Base-by-base conservation (phyloP, 1,140 invertebrate species). In the Drosophila guanche region DNA sequence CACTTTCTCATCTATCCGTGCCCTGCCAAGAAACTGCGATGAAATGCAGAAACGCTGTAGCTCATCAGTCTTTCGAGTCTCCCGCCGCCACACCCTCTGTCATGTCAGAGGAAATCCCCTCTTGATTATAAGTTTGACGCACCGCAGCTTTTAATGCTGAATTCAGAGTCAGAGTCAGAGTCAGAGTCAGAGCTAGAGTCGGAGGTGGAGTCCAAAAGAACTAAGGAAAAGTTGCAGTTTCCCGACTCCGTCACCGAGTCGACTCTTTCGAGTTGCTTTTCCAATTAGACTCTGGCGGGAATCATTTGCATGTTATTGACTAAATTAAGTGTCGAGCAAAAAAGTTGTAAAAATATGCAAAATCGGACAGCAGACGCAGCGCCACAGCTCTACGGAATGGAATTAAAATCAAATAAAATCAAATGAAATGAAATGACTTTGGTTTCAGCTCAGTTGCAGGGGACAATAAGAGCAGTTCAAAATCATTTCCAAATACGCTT, bases 271-370 rank as follows among this genome's bases (percentile, higher is more conserved):
- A 74, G 71, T 74, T 76, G 79, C 67, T 50, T 72, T 85, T 85
- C 73, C 84, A 85, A 85, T 85, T 85, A 85, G 80, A 74, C 71
- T 51, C 60, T 48, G 63, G 68, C 43, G 57, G 57, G 54, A 56
- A 77, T 80, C 81, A 85, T 85, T 85, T 85, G 81, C 81, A 85
- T 85, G 78, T 86, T 85, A 85, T 85, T 86, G 81, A 85, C 81
- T 85, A 85, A 85, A 85, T 85, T 86, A 86, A 78, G 77, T 81
- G 73, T 50, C 65, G 54, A 45, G 60, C 55, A 56, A 54, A 68
- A 57, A 68, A 77, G 72, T 85, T 76, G 51, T 59, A 68, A 67
- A 75, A 75, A 75, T 56, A 74, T 73, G 57, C 69, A 72, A 73
- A 74, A 65, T 69, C 68, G 66, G 66, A 62, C 59, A 51, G 46